phyloP scores from a whole-genome alignment of 2,888 invertebrate genomes.

The Phortica magna region DNA sequence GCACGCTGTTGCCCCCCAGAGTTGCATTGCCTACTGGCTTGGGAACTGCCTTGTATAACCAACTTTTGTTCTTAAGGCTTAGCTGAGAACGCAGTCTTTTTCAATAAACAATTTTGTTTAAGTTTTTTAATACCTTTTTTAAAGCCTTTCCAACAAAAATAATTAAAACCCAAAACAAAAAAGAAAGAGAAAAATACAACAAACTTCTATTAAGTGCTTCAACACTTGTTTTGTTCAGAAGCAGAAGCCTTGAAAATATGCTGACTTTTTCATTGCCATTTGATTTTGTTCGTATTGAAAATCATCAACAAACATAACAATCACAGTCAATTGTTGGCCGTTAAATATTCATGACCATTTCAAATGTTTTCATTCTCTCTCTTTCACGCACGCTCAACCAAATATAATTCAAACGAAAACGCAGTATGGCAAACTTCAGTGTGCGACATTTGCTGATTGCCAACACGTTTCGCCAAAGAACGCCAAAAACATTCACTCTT shows the following conservation, averaged over 20 bases:
- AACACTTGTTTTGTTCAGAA: background rate
- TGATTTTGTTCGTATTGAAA: background rate
- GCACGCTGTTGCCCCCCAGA: too few relatives aligned
- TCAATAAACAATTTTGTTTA: too few relatives aligned
- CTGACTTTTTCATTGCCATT: background rate
- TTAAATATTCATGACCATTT: slow-evolving; percentile 64
- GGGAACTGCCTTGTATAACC: too few relatives aligned
- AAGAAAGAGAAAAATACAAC: background rate
- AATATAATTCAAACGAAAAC: background rate
- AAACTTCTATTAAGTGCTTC: too few relatives aligned
- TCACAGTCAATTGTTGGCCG: slow-evolving; percentile 60
- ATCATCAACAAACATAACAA: slow-evolving; percentile 22
- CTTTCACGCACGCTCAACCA: background rate
- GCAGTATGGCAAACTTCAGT: slow-evolving; percentile 1
- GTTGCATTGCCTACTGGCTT: too few relatives aligned
- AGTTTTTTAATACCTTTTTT: too few relatives aligned
- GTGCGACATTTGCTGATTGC: slow-evolving; percentile 27
- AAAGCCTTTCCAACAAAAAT: too few relatives aligned
- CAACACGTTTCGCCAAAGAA: slow-evolving; percentile 4
- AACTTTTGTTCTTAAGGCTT: too few relatives aligned
- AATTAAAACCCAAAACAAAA: background rate
- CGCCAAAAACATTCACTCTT: background rate
- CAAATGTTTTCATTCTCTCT: background rate
- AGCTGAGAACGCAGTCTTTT: too few relatives aligned
- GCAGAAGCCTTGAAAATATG: background rate